Evolutionary conservation across 2,797 vertebrate species (phyloP).

Genomic region (Hemitrygon akajei): DNA sequence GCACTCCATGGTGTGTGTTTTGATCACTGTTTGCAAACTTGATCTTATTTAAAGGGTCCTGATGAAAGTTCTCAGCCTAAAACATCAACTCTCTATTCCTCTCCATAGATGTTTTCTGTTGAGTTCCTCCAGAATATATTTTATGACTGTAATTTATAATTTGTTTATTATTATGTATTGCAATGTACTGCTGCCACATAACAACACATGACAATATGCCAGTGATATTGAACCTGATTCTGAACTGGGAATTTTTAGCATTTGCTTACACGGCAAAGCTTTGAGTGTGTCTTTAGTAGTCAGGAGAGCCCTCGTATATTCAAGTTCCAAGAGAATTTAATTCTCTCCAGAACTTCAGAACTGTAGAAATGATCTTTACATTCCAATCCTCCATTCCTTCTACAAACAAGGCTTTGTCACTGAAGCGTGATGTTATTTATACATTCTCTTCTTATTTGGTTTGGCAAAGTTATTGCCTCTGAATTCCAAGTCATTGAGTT

Average conservation of each 20-base stretch:
- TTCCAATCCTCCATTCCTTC: constrained; percentile 5
- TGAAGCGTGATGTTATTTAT: not conserved
- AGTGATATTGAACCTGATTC: no score
- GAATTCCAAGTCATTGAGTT: not conserved
- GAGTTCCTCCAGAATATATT: no score
- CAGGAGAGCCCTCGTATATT: not conserved
- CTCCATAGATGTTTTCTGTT: no score
- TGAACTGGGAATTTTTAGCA: not conserved
- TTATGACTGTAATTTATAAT: no score
- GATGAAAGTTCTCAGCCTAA: no score
- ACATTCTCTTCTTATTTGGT: not conserved
- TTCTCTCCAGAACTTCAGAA: not conserved
- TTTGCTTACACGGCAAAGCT: not conserved
- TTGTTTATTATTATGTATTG: no score
- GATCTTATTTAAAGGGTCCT: not conserved
- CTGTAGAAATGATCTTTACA: not conserved
- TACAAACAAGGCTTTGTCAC: not conserved
- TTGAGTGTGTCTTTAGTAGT: not conserved
- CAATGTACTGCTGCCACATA: no score
- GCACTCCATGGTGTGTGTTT: not conserved
- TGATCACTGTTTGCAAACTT: not conserved
- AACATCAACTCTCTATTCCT: no score
- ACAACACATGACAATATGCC: no score
- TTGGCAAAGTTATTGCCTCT: not conserved
- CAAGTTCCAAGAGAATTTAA: not conserved